Evolutionary conservation across 2,797 vertebrate species (phyloP).

Genomic region (Chaenodraco wilsoni): DNA sequence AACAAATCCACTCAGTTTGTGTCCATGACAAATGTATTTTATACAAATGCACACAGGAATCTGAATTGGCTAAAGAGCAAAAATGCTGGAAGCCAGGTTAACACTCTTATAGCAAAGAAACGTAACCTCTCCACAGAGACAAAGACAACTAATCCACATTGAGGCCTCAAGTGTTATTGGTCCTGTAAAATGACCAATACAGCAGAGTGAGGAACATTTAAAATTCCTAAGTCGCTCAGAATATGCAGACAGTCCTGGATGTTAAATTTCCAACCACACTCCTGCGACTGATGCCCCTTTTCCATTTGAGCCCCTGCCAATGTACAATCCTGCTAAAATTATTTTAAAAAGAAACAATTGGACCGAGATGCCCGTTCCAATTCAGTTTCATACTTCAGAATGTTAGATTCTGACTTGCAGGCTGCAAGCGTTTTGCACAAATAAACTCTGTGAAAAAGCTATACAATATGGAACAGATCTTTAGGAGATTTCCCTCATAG

Average conservation of each 20-base stretch:
- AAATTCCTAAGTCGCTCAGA: conserved; percentile 34
- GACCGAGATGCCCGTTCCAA: conserved; percentile 45
- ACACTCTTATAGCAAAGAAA: conserved; percentile 21
- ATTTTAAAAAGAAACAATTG: conserved; percentile 13
- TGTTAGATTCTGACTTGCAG: conserved; percentile 36
- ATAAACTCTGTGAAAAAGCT: conserved; percentile 41
- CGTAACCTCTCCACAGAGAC: conserved; percentile 13
- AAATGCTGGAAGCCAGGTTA: conserved; percentile 25
- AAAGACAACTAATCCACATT: conserved; percentile 12
- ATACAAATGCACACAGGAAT: conserved; percentile 36
- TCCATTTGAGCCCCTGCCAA: conserved; percentile 54
- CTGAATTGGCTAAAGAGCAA: conserved; percentile 20
- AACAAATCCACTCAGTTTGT: conserved; percentile 34
- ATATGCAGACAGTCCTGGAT: conserved; percentile 53
- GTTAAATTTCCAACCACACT: conserved; percentile 63
- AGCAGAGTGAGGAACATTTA: conserved; percentile 33
- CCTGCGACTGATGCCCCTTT: conserved; percentile 57
- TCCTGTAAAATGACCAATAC: conserved; percentile 42
- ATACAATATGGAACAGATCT: conserved; percentile 24
- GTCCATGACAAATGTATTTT: conserved; percentile 39
- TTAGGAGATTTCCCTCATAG: conserved; percentile 9
- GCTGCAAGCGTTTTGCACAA: conserved; percentile 36
- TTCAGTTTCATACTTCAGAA: conserved; percentile 50
- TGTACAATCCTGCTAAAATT: conserved; percentile 47
- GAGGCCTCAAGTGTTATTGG: conserved; percentile 18